A percentile compares a stretch with the other conserved stretches of the same genome.
phyloP scores from a whole-genome alignment of 2,888 invertebrate species.

The Erebia aethiops region DNA sequence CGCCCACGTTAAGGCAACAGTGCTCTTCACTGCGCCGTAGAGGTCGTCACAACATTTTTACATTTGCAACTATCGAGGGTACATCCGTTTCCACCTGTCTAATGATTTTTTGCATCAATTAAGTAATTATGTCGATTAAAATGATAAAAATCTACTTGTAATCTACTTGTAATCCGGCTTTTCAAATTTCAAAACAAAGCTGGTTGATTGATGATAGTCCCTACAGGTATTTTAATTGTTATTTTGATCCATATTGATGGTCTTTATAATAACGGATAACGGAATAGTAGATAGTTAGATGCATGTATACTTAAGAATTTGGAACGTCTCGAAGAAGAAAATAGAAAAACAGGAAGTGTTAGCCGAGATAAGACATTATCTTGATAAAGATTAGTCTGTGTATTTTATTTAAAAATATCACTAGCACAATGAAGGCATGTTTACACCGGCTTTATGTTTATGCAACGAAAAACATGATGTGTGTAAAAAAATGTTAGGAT shows the following conservation, averaged over 20 bases:
- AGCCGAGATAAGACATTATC: background rate
- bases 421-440: background rate
- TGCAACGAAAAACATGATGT: background rate
- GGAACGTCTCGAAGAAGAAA: background rate
- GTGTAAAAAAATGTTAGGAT: background rate
- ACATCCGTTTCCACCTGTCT: background rate
- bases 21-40: too few relatives aligned
- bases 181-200: background rate
- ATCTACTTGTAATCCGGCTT: constrained; percentile 7
- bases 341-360: constrained; percentile 2
- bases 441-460: background rate
- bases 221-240: background rate
- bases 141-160: constrained; percentile 12
- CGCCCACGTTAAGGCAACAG: too few relatives aligned
- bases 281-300: background rate
- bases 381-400: background rate
- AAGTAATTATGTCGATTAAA: background rate
- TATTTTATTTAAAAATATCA: background rate
- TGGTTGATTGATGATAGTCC: background rate
- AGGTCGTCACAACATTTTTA: too few relatives aligned
- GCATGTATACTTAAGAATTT: background rate
- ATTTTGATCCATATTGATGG: constrained; percentile 8
- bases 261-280: constrained; percentile 2
- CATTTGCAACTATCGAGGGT: too few relatives aligned
- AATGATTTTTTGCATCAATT: background rate